Conservation (phyloP, 2,797 vertebrate genomes). For the Enteromius mattozi region DNA sequence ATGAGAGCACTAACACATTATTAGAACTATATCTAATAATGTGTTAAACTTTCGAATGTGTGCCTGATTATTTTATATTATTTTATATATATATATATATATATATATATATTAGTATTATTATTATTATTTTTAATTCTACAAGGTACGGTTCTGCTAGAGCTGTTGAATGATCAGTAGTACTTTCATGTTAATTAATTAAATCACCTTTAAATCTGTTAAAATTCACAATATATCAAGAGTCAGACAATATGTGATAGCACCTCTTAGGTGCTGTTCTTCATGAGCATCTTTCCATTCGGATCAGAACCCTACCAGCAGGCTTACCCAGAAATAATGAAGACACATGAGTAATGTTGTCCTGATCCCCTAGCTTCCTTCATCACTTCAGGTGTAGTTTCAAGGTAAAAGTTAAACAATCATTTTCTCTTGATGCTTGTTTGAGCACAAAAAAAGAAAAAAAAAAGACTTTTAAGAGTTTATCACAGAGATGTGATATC, state of each 20-base stretch:
- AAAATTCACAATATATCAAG: neutral
- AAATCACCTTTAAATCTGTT: neutral
- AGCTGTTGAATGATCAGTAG: neutral
- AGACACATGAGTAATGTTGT: slow-evolving; percentile 18
- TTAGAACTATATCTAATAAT: neutral
- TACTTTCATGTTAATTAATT: no score
- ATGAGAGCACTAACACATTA: neutral
- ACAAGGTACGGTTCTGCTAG: neutral
- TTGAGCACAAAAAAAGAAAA: neutral
- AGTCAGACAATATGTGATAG: neutral
- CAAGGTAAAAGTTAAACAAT: neutral
- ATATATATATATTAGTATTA: no score
- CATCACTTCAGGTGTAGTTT: neutral
- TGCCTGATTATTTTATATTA: neutral
- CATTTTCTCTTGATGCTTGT: neutral
- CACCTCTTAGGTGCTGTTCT: neutral
- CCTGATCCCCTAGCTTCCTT: neutral
- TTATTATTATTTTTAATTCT: neutral
- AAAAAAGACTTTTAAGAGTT: no score
- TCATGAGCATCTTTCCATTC: neutral
- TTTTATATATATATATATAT: no score
- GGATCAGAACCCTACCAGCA: slow-evolving; percentile 9
- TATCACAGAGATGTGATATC: neutral
- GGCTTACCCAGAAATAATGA: neutral
- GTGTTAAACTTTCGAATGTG: neutral